These are phyloP conservation scores for Lymantria monacha DNA, from an alignment of 2,888 invertebrate species.

Conservation along the genomic window DNA sequence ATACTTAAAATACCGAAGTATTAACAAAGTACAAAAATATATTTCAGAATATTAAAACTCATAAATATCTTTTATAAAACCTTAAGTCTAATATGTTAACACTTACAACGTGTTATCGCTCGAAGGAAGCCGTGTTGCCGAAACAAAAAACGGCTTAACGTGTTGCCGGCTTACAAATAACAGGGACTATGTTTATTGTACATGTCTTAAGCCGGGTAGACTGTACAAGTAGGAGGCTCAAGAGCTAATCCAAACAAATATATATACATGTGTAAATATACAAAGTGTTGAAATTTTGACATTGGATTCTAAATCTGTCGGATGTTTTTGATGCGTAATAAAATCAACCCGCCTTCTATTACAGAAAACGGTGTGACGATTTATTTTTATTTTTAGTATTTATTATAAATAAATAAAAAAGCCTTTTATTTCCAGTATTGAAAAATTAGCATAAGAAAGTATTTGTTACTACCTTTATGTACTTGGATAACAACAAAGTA, in stretches of 20 bases:
- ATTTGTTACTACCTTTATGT: too few relatives aligned
- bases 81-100: not conserved
- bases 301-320: conserved; percentile 1
- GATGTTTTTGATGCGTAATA: conserved; percentile 11
- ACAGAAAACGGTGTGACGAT: too few relatives aligned
- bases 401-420: too few relatives aligned
- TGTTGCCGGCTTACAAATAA: not conserved
- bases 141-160: conserved; percentile 1
- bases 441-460: too few relatives aligned
- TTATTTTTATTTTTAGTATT: too few relatives aligned
- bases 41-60: too few relatives aligned
- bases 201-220: not conserved
- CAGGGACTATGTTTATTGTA: not conserved
- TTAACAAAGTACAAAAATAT: too few relatives aligned
- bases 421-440: too few relatives aligned
- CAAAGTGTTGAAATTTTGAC: not conserved
- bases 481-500: too few relatives aligned
- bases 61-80: not conserved
- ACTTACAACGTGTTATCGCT: not conserved
- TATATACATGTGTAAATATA: not conserved
- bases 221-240: not conserved
- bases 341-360: too few relatives aligned
- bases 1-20: too few relatives aligned
- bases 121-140: not conserved
- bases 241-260: not conserved